A percentile compares a stretch with the other conserved stretches of the same genome.
Conservation (phyloP, 2,797 vertebrate species). For the Falco peregrinus region DNA sequence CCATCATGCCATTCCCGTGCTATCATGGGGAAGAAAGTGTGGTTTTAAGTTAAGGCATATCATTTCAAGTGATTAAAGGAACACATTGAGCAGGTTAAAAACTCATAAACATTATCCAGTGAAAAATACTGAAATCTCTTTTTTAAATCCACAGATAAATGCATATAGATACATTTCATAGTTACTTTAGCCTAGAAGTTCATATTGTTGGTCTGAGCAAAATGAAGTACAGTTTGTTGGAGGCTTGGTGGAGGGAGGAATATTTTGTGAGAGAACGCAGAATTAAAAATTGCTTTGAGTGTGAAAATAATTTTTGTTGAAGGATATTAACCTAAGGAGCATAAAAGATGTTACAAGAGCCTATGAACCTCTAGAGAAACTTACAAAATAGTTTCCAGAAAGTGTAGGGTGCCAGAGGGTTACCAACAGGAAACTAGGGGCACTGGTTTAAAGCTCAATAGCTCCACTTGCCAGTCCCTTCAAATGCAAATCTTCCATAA, state of each 20-base stretch:
- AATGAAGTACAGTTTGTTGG: not conserved
- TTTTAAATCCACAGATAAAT: not conserved
- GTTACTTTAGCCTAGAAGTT: constrained; percentile 8
- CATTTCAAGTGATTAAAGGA: not conserved
- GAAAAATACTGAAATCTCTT: not conserved
- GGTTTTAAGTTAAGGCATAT: not conserved
- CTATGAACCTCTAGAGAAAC: not conserved
- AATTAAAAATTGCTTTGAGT: constrained; percentile 20
- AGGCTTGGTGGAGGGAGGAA: fast-evolving
- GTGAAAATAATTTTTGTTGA: not conserved
- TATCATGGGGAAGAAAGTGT: not conserved
- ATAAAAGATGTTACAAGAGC: not conserved
- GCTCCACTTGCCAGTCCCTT: not conserved
- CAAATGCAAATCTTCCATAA: not conserved
- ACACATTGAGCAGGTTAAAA: not conserved
- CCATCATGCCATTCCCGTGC: not conserved
- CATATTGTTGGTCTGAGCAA: constrained; percentile 11
- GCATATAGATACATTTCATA: not conserved
- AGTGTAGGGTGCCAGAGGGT: not conserved
- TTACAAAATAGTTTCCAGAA: not conserved
- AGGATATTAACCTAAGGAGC: not conserved
- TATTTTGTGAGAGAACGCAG: not conserved
- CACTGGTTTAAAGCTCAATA: not conserved
- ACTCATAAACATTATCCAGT: not conserved
- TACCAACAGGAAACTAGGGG: not conserved